Percentiles rank a stretch among this genome's conserved stretches.
Conservation (phyloP, 2,888 invertebrate species). For the Diaphora mendica region DNA sequence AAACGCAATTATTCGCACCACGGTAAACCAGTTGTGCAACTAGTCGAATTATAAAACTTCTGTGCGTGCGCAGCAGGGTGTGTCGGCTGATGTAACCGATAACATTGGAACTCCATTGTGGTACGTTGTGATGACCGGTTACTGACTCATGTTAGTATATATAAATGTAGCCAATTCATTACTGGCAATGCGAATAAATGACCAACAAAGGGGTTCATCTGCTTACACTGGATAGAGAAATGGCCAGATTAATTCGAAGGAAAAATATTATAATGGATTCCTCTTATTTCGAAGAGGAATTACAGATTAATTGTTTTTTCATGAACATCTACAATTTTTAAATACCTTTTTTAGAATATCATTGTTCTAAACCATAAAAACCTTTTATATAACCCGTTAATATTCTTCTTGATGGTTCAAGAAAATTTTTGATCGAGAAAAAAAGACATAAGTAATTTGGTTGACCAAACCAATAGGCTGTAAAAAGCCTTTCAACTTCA, state of each 20-base stretch:
- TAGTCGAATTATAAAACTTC: conserved; percentile 12
- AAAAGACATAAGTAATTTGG: no score
- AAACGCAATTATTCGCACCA: conserved; percentile 20
- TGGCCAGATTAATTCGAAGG: neutral
- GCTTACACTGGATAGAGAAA: neutral
- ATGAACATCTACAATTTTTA: neutral
- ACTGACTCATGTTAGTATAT: conserved; percentile 32
- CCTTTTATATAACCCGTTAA: no score
- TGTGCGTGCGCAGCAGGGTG: conserved; percentile 29
- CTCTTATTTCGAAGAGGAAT: neutral
- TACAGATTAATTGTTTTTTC: neutral
- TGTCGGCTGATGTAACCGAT: conserved; percentile 39
- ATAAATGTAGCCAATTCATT: neutral
- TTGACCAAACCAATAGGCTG: neutral
- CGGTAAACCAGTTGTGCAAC: conserved; percentile 24
- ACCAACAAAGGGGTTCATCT: neutral
- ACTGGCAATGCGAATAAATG: neutral
- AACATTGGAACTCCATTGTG: conserved; percentile 22
- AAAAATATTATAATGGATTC: neutral
- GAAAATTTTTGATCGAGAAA: no score
- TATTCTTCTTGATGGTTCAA: no score
- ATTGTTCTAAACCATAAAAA: no score
- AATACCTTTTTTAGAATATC: no score
- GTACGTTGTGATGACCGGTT: conserved; percentile 21
- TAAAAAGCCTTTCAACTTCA: neutral